Conservation (phyloP, 2,797 vertebrate genomes). For the Lophura swinhoii region DNA sequence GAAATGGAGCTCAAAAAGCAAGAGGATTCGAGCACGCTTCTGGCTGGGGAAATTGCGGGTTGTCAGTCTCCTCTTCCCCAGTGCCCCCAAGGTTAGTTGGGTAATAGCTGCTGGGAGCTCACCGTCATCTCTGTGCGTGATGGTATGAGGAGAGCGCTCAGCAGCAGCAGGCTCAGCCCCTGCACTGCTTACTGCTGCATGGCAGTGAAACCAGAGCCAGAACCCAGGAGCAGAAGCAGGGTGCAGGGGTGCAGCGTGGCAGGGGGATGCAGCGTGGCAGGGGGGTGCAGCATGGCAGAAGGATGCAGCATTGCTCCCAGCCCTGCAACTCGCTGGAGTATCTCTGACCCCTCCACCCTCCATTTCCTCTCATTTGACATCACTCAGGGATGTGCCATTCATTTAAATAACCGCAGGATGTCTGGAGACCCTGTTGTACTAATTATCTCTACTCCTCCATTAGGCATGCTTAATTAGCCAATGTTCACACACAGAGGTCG, state of each 20-base stretch:
- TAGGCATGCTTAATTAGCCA: slow-evolving; percentile 64
- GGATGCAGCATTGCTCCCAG: background rate
- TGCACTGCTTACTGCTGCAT: background rate
- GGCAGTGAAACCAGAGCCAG: background rate
- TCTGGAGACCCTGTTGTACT: slow-evolving; percentile 29
- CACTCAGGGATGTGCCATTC: background rate
- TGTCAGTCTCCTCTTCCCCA: slow-evolving; percentile 22
- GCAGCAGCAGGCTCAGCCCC: background rate
- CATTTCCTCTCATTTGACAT: background rate
- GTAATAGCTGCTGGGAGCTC: background rate
- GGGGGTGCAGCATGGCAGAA: too few relatives aligned
- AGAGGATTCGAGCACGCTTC: background rate
- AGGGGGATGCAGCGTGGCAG: too few relatives aligned
- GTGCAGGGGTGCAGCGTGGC: background rate
- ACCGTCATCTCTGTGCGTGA: background rate
- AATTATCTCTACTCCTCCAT: slow-evolving; percentile 41
- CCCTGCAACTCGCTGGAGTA: background rate
- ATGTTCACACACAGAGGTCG: background rate
- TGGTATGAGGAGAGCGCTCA: background rate
- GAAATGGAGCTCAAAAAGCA: background rate
- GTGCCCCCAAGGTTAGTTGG: background rate
- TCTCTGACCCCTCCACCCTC: background rate
- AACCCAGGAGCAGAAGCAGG: background rate
- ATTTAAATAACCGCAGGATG: background rate
- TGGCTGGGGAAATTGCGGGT: background rate